Base-by-base conservation (phyloP, 2,113 vertebrate species). In the Progne subis region DNA sequence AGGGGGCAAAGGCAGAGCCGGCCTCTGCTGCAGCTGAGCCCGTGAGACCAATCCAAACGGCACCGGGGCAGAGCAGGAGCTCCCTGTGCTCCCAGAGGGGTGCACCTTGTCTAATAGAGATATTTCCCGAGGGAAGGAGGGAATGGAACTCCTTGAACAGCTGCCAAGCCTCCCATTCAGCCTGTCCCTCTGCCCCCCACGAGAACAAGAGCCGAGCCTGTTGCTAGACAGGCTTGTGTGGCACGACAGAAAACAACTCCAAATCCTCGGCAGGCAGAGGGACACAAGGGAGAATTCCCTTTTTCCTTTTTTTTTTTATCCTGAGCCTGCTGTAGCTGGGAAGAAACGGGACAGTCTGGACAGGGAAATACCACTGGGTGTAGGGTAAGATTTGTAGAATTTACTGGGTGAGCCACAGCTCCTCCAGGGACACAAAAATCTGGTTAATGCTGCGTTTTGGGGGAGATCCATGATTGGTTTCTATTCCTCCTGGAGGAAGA, bases 51-150 rank as follows among this genome's bases (percentile, higher is more conserved):
- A 79, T 18, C 74, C 81, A 56, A 9, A 15, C 21, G 9, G 32
- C 77, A 0, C 19, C 9, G 74, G 72, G 83, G 37, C 86, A 75
- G 71, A 67, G 72, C 68, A 84, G 89, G 65, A 60, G 24, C n/a
- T 87, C 41, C 70, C 14, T 18, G 86, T 63, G 69, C 74, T 76
- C 56, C 87, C 87, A 32, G 11, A 92, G 65, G 69, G 46, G 29
- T 80, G 32, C 93, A 92, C 84, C 91, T 86, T 86, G 82, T 16
- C 88, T 88, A 70, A 96, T 59, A 93, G 90, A 97, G 95, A 95
- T 78, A 79, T 96, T 90, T 71, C 8, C 52, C 7, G 3, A 32
- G 23, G 87, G 82, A 69, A 86, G 81, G 81, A 41, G 31, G 93
- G 49, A 82, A 13, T 43, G 63, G 39, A 79, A 19, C 55, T 89